A percentile compares a stretch with the other conserved stretches of the same genome.
Conservation (phyloP, 2,113 vertebrate genomes). For the Amphilophus citrinellus region DNA sequence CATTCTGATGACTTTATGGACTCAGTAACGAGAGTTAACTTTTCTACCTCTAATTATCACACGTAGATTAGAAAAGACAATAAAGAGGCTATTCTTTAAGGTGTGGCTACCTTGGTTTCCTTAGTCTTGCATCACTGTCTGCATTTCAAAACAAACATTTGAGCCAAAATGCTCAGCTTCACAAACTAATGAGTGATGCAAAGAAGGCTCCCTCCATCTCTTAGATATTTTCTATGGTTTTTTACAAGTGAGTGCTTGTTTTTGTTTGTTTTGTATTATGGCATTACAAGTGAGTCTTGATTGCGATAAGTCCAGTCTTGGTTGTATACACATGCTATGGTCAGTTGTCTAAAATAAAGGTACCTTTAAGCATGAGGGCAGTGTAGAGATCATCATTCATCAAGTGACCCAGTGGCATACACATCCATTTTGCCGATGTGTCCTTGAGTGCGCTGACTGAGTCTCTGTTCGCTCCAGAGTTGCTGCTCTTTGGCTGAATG, state of each 20-base stretch:
- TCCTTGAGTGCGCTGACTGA: constrained; percentile 40
- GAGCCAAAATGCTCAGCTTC: background rate
- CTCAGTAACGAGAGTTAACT: background rate
- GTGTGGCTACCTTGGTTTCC: background rate
- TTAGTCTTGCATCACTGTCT: rapidly evolving
- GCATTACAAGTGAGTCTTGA: background rate
- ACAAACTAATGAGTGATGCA: background rate
- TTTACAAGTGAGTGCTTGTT: background rate
- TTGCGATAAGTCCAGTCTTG: background rate
- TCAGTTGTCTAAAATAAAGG: background rate
- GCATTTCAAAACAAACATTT: background rate
- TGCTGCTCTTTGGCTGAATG: constrained; percentile 8
- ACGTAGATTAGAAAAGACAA: background rate
- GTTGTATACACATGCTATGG: background rate
- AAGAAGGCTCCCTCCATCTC: rapidly evolving
- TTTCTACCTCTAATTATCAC: background rate
- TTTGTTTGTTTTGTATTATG: background rate
- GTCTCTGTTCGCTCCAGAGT: background rate
- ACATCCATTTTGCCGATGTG: constrained; percentile 15
- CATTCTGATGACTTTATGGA: background rate
- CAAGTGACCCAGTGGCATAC: constrained; percentile 7
- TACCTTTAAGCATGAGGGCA: constrained; percentile 18
- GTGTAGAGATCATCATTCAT: constrained; percentile 23
- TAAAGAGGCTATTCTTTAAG: background rate
- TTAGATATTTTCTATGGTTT: background rate